Evolutionary conservation across 2,797 vertebrate species (phyloP), one percentile per base, ranked within the genome.

Genomic region (Saxicola maurus): DNA sequence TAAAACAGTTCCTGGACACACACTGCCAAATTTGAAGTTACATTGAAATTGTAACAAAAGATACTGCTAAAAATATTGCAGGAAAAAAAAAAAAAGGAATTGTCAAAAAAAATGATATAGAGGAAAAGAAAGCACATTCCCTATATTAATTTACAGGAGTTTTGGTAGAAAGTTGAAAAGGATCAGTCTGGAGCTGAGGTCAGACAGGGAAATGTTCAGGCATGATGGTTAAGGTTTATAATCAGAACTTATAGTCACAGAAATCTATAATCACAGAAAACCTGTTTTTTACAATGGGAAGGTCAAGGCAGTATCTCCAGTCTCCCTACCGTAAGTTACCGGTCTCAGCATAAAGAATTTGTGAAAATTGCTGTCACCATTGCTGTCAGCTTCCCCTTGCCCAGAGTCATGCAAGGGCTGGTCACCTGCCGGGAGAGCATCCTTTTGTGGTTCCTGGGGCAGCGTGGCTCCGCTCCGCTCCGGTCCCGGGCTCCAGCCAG

Each of bases 51-150:
- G 3, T 49, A n/a, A 55, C 30, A 62, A 49, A 64, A 82, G 8
- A 17, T 9, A 25, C 19, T 75, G 21, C 25, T 72, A 45, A 21
- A 56, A 90, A 42, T 3, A 2, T 10, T 74, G 19, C 20, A 30
- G 23, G 5, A 0, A 1, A 2, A 14, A n/a, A n/a, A 48, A 69
- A 33, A 43, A 57, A 16, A 49, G 5, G 6, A 73, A 48, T 0
- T 6, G 37, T 8, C 4, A n/a, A 75, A 77, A 68, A 6, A 75
- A 78, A 65, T 69, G 2, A 52, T 56, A 42, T 24, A 20, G 38
- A 33, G 13, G 16, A 2, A 4, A 51, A 45, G 52, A 15, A 55
- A 19, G 2, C 35, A 10, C 1, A 1, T 69, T 75, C 17, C 5
- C 16, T 57, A 2, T 38, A 51, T 33, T 60, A 28, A 28, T 60